Evolutionary conservation across 2,797 vertebrate species (phyloP), one percentile per base, ranked within the genome.

Genomic region (Liparis tanakae): DNA sequence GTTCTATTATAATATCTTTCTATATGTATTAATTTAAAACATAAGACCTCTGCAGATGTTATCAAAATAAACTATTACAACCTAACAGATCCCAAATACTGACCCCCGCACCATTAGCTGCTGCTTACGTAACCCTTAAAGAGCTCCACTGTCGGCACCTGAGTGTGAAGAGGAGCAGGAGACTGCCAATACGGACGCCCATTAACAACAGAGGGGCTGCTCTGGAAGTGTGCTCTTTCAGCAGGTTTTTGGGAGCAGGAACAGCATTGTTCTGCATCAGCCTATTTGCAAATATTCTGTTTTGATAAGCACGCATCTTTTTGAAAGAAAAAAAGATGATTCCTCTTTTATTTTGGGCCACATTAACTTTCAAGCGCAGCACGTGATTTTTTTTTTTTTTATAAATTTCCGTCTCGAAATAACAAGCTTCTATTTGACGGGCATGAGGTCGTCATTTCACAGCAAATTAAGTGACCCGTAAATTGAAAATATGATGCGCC

Each of bases 61-160:
- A n/a, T n/a, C n/a, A n/a, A n/a, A n/a, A n/a, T n/a, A n/a, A n/a
- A n/a, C n/a, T n/a, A n/a, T n/a, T n/a, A n/a, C n/a, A n/a, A n/a
- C n/a, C n/a, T n/a, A n/a, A n/a, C 79, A 82, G 72, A 83, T 92
- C 78, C 78, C 83, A 82, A 87, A 88, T 82, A 85, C 70, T 87
- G 78, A 85, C 87, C 87, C 87, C 66, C 67, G 66, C 80, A 67
- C 68, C 78, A 81, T 87, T 90, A 87, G 84, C 76, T 58, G 72
- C 76, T 68, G 71, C 90, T 92, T 81, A 79, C 81, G 76, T 93
- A 89, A 91, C 78, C 81, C 75, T 82, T 81, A 78, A 90, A 90
- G 82, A 85, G 81, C 82, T 64, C 85, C 67, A 56, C 72, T 63
- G 67, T 71, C 81, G 72, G 83, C 84, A 80, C 79, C 80, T 79